Evolutionary conservation across 2,888 invertebrate genomes (phyloP).

Genomic region (Dorcus hopei): DNA sequence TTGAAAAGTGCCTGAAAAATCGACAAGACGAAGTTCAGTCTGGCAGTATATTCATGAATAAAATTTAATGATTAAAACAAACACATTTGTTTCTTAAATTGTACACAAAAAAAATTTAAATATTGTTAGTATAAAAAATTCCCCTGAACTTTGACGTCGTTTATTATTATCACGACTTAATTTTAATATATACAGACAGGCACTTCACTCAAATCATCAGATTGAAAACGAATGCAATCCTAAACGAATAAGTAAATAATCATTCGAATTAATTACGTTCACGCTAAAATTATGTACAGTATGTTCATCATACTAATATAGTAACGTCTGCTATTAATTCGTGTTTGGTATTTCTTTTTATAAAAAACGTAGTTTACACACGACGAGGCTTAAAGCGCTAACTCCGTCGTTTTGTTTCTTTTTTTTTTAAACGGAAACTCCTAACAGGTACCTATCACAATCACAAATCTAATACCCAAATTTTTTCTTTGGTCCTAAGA

Average conservation of each 20-base stretch:
- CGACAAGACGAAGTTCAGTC: too few species aligned
- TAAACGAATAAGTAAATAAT: neutral
- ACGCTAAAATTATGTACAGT: neutral
- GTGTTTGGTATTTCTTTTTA: neutral
- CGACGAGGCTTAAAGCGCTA: conserved; percentile 12
- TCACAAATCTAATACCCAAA: conserved; percentile 30
- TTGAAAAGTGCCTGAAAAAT: neutral
- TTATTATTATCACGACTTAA: neutral
- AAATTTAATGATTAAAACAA: neutral
- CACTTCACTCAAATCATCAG: neutral
- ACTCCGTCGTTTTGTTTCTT: conserved; percentile 3
- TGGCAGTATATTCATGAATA: neutral
- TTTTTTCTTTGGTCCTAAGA: conserved; percentile 27
- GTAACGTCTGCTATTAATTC: neutral
- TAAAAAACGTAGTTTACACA: neutral
- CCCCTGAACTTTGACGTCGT: too few species aligned
- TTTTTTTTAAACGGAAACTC: conserved; percentile 19
- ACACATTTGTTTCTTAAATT: neutral
- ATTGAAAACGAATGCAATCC: neutral
- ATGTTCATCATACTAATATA: neutral
- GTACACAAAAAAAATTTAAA: neutral
- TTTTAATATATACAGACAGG: neutral
- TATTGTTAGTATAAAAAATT: neutral
- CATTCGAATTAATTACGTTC: neutral
- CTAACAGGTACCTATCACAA: conserved; percentile 36